phyloP scores from a whole-genome alignment of 2,797 vertebrate species.

The Atherinosoma microstoma region DNA sequence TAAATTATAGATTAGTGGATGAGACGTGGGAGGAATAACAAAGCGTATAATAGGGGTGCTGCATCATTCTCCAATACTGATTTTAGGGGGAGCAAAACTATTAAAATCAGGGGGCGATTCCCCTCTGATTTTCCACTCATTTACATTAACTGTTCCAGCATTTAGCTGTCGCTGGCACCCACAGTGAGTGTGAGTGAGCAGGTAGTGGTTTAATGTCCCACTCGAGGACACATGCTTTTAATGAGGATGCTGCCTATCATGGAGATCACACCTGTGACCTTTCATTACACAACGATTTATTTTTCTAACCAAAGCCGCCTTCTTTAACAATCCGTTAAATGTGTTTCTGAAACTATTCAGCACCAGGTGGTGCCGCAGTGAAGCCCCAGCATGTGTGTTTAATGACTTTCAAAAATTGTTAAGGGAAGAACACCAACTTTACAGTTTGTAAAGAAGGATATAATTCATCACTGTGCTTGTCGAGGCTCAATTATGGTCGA shows the following conservation, averaged over 20 bases:
- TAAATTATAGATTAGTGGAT: conserved; percentile 69
- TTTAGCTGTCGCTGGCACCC: conserved; percentile 23
- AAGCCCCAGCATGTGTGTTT: conserved; percentile 34
- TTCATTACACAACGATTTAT: conserved; percentile 8
- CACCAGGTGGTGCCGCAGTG: conserved; percentile 25
- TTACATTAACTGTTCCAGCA: conserved; percentile 34
- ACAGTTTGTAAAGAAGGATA: conserved; percentile 30
- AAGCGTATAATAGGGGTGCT: conserved; percentile 37
- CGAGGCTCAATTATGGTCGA: conserved; percentile 40
- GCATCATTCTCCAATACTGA: conserved; percentile 38
- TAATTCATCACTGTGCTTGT: conserved; percentile 47
- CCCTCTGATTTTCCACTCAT: conserved; percentile 19
- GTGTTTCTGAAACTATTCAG: conserved; percentile 25
- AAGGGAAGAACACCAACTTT: conserved; percentile 34
- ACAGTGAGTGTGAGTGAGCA: conserved; percentile 39
- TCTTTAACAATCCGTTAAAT: conserved; percentile 35
- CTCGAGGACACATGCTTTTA: conserved; percentile 47
- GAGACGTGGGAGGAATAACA: conserved; percentile 61
- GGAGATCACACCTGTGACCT: conserved; percentile 42
- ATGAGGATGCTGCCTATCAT: conserved; percentile 1
- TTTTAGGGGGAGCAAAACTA: conserved; percentile 34
- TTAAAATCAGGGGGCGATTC: conserved; percentile 30
- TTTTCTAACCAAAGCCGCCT: conserved; percentile 5
- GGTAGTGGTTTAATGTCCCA: conserved; percentile 26
- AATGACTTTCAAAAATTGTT: conserved; percentile 9